Percentiles rank a stretch among this genome's conserved stretches.
phyloP scores from a whole-genome alignment of 2,797 vertebrate species.

The Diplodus puntazzo region DNA sequence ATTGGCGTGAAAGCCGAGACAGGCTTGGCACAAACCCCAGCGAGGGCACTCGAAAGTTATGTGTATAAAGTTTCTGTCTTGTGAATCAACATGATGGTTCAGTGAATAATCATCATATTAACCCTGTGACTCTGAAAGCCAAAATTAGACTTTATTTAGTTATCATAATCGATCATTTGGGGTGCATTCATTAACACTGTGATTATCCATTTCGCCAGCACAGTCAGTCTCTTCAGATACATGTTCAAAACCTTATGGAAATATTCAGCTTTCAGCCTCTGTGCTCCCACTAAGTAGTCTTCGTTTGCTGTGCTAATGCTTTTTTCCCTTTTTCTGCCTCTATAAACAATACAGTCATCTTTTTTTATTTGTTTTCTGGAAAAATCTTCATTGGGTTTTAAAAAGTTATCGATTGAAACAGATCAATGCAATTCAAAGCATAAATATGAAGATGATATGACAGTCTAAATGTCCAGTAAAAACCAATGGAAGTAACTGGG shows the following conservation, averaged over 20 bases:
- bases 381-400: no score
- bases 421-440: no score
- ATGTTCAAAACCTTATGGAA: background rate
- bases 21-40: conserved; percentile 28
- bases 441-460: no score
- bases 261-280: background rate
- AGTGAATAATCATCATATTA: conserved; percentile 16
- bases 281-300: background rate
- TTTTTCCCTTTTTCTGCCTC: background rate
- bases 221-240: background rate
- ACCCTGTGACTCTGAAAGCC: background rate
- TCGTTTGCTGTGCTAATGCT: no score
- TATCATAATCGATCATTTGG: background rate
- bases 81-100: conserved; percentile 6
- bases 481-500: no score
- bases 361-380: no score
- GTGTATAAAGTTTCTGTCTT: conserved; percentile 25
- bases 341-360: background rate
- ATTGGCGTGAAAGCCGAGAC: conserved; percentile 31
- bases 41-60: conserved; percentile 19
- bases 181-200: background rate
- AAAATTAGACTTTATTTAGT: background rate
- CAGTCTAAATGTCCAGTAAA: no score
- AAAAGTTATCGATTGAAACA: no score
- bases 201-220: background rate